A percentile compares a stretch with the other conserved stretches of the same genome.
These are phyloP conservation scores for Anomalospiza imberbis DNA, from an alignment of 2,797 vertebrate species.

Conservation along the genomic window DNA sequence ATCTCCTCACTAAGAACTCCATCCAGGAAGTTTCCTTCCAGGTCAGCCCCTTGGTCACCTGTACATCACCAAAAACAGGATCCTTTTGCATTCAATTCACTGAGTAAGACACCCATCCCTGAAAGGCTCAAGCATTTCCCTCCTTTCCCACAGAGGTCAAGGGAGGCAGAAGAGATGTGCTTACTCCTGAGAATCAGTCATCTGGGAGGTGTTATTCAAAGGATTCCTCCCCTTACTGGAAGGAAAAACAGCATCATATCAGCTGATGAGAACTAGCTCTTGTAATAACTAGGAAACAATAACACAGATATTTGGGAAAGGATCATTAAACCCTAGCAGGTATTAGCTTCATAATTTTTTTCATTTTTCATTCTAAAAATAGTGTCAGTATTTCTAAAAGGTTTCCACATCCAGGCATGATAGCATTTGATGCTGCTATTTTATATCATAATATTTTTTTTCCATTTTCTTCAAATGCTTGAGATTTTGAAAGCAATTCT, in stretches of 20 bases:
- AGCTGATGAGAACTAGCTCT: not conserved
- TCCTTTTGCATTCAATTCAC: not conserved
- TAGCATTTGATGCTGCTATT: not conserved
- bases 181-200: not conserved
- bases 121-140: not conserved
- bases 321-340: not conserved
- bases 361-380: conserved; percentile 7
- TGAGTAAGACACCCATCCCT: not conserved
- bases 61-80: not conserved
- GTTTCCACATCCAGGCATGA: not conserved
- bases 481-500: not conserved
- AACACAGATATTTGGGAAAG: not conserved
- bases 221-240: conserved; percentile 3
- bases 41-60: not conserved
- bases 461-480: not conserved
- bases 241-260: conserved; percentile 1
- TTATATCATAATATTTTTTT: not conserved
- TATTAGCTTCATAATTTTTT: not conserved
- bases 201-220: not conserved
- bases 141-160: not conserved
- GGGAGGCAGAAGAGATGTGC: not conserved
- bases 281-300: not conserved
- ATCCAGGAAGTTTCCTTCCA: not conserved
- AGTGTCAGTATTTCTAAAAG: not conserved
- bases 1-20: not conserved